Conservation (phyloP, 2,113 vertebrate genomes). For the Bolborhynchus lineola region DNA sequence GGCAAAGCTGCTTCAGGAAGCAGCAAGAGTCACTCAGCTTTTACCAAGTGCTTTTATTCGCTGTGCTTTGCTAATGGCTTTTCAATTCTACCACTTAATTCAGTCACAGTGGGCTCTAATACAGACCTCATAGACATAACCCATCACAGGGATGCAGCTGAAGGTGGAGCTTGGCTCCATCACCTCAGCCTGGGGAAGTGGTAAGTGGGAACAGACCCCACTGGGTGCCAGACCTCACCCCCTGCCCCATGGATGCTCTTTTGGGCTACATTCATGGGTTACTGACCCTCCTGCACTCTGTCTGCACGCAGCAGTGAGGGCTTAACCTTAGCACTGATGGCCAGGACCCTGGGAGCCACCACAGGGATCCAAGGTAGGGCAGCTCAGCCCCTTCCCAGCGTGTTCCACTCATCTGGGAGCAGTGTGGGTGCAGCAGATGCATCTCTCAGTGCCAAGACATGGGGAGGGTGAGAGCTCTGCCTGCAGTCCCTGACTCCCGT, state of each 20-base stretch:
- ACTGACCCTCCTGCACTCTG: neutral
- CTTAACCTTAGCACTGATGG: neutral
- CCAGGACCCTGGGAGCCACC: neutral
- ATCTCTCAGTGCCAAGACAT: rapidly evolving
- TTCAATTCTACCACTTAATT: neutral
- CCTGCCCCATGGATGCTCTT: neutral
- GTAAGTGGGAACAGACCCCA: neutral
- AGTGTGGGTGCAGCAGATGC: neutral
- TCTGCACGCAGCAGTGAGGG: neutral
- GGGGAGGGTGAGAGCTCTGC: neutral
- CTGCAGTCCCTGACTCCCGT: neutral
- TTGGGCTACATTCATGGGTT: rapidly evolving
- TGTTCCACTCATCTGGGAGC: neutral
- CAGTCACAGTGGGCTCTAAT: neutral
- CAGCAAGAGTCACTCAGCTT: neutral
- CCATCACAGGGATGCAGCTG: neutral
- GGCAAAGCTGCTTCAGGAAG: neutral
- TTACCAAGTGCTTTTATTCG: neutral
- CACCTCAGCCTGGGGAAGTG: neutral
- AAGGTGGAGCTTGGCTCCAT: neutral
- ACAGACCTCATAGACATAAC: rapidly evolving
- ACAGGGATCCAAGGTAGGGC: neutral
- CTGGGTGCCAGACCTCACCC: neutral
- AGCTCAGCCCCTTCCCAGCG: neutral
- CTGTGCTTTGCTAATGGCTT: neutral